A percentile compares a stretch with the other conserved stretches of the same genome.
phyloP scores from a whole-genome alignment of 1,140 invertebrate genomes.

The Drosophila seguyi region DNA sequence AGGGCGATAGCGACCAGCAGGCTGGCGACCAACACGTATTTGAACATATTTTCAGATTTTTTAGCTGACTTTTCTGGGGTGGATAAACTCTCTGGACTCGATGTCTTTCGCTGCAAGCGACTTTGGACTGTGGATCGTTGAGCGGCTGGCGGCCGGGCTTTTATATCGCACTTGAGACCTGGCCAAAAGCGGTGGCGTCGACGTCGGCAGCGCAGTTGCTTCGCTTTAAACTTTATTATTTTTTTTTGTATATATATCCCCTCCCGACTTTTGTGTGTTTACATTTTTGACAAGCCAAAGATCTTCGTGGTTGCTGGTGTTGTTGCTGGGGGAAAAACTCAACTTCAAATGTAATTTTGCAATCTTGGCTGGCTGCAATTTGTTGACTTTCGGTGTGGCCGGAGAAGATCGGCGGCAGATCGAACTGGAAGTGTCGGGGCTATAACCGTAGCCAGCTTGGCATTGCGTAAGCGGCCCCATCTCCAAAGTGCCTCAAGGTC shows the following conservation, averaged over 20 bases:
- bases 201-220: slow-evolving; percentile 43
- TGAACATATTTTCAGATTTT: slow-evolving; percentile 55
- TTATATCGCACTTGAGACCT: slow-evolving; percentile 78
- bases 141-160: slow-evolving; percentile 59
- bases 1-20: slow-evolving; percentile 64
- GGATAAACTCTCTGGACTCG: slow-evolving; percentile 41
- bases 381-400: slow-evolving; percentile 46
- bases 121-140: slow-evolving; percentile 77
- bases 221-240: slow-evolving; percentile 39
- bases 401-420: slow-evolving; percentile 46
- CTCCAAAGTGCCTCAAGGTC: slow-evolving; percentile 59
- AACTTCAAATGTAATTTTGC: slow-evolving; percentile 72
- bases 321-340: slow-evolving; percentile 47
- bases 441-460: neutral
- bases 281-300: slow-evolving; percentile 59
- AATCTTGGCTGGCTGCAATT: slow-evolving; percentile 58
- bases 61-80: slow-evolving; percentile 24
- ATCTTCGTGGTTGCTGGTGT: slow-evolving; percentile 27
- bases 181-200: slow-evolving; percentile 42
- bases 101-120: slow-evolving; percentile 75
- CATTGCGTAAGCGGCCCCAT: slow-evolving; percentile 63
- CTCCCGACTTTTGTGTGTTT: slow-evolving; percentile 49
- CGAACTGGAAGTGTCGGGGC: slow-evolving; percentile 18
- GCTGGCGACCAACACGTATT: slow-evolving; percentile 80
- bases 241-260: slow-evolving; percentile 8